Conservation (phyloP, 2,797 vertebrate genomes). For the Pipistrellus pipistrellus region DNA sequence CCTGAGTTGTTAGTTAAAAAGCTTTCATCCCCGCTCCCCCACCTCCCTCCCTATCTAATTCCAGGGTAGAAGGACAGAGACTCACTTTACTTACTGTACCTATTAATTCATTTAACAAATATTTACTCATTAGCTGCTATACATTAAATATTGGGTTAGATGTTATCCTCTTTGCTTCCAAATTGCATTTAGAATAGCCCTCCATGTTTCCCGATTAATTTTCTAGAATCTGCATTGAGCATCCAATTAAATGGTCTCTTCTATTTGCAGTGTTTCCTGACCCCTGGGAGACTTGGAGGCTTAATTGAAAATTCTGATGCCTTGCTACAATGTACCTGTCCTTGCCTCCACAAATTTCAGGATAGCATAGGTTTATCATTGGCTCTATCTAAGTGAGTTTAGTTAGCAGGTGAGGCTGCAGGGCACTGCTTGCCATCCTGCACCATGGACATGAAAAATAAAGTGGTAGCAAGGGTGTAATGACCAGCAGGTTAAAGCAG, state of each 20-base stretch:
- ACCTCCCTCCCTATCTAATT: neutral
- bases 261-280: slow-evolving; percentile 14
- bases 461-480: neutral
- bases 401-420: neutral
- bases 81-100: slow-evolving; percentile 7
- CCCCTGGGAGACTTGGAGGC: neutral
- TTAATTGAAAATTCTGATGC: neutral
- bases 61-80: slow-evolving; percentile 67
- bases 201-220: slow-evolving; percentile 30
- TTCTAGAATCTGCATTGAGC: neutral
- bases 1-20: slow-evolving; percentile 79
- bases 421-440: neutral
- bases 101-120: slow-evolving; percentile 65
- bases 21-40: slow-evolving; percentile 73
- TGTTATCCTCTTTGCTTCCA: slow-evolving; percentile 47
- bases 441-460: neutral
- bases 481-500: neutral
- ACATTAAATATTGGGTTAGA: neutral
- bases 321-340: slow-evolving; percentile 30
- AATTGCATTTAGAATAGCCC: slow-evolving; percentile 15
- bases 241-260: neutral
- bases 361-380: neutral
- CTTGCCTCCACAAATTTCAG: neutral
- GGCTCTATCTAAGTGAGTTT: neutral
- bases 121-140: neutral